These are phyloP conservation scores for Catocala sponsa DNA, from an alignment of 2,888 invertebrate species.

Conservation along the genomic window DNA sequence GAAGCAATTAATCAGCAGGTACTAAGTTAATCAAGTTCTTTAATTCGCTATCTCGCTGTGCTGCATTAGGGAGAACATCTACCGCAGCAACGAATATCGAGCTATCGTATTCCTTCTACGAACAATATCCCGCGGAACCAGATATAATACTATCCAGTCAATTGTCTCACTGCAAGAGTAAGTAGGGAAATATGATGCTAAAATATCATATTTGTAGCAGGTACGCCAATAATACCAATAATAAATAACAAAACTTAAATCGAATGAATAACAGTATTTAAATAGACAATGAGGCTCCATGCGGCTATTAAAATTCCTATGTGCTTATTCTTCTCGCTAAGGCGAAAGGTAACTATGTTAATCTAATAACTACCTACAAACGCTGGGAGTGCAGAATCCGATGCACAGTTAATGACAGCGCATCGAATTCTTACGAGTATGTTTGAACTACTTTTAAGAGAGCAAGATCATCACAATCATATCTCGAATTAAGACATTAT, in stretches of 20 bases:
- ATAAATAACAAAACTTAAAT: constrained; percentile 11
- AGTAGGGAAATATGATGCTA: neutral
- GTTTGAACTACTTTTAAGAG: constrained; percentile 21
- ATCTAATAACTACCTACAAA: constrained; percentile 16
- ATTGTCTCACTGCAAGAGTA: constrained; percentile 16
- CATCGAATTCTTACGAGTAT: constrained; percentile 21
- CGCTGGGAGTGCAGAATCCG: constrained; percentile 23
- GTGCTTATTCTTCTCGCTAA: constrained; percentile 38
- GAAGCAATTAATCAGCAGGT: no score
- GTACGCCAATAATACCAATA: neutral
- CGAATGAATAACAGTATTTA: constrained; percentile 40
- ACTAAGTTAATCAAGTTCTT: no score
- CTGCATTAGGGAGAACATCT: no score
- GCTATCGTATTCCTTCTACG: neutral
- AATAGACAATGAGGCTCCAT: constrained; percentile 43
- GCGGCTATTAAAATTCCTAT: constrained; percentile 44
- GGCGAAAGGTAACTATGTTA: constrained; percentile 26
- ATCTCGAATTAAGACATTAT: constrained; percentile 13
- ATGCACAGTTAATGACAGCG: constrained; percentile 17
- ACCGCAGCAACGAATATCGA: neutral
- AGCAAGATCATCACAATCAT: constrained; percentile 16
- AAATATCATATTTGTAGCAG: no score
- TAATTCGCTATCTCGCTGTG: no score
- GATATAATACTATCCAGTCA: constrained; percentile 27
- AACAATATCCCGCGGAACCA: constrained; percentile 3